Evolutionary conservation across 1,140 invertebrate genomes (phyloP).

Genomic region (Anoplolepis gracilipes): DNA sequence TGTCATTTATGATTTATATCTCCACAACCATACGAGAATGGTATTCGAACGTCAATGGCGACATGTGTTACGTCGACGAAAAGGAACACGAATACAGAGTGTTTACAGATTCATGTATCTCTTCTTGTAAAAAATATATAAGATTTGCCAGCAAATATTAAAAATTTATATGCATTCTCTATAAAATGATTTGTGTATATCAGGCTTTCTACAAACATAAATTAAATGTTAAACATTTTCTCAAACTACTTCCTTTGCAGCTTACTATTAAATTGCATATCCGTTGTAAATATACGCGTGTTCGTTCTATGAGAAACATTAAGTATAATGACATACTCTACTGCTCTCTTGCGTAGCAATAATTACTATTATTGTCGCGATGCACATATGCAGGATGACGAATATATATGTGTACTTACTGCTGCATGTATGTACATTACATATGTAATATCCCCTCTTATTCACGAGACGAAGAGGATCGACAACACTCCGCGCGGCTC

Average conservation of each 20-base stretch:
- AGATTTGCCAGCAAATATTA: too few relatives aligned
- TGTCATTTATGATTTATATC: slow-evolving; percentile 29
- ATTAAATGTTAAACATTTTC: neutral
- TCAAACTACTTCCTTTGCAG: neutral
- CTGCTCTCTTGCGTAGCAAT: neutral
- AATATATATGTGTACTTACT: neutral
- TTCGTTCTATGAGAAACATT: neutral
- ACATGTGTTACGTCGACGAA: neutral
- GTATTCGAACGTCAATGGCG: neutral
- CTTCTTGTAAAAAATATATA: neutral
- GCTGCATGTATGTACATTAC: neutral
- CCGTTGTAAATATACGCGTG: neutral
- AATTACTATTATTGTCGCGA: slow-evolving; percentile 40
- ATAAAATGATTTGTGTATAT: neutral
- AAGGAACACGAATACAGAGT: neutral
- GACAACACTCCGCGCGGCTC: slow-evolving; percentile 33
- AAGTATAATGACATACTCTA: slow-evolving; percentile 7
- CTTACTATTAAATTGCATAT: slow-evolving; percentile 16
- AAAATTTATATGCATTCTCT: neutral
- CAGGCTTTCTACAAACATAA: neutral
- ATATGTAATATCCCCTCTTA: slow-evolving; percentile 1
- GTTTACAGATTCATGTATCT: neutral
- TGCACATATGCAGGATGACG: neutral
- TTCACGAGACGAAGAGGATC: slow-evolving; percentile 15
- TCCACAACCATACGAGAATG: neutral